These are phyloP conservation scores for Xenotilapia flavipinnis DNA, from an alignment of 2,113 vertebrate genomes.

Conservation along the genomic window DNA sequence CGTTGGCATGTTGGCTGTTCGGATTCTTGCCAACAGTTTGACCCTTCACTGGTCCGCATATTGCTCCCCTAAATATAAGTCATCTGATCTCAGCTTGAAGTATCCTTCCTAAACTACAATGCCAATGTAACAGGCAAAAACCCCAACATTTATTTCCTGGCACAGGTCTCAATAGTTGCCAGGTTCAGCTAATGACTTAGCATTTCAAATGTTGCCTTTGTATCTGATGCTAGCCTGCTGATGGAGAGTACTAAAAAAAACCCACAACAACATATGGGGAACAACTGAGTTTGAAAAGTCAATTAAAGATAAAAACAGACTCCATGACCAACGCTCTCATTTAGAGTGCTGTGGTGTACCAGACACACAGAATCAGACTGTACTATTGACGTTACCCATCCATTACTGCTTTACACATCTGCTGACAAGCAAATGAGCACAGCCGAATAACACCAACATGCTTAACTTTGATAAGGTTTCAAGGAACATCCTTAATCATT, in stretches of 20 bases:
- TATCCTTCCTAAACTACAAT: accelerated
- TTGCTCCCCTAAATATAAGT: background rate
- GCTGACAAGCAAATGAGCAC: background rate
- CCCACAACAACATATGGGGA: background rate
- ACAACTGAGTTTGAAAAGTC: background rate
- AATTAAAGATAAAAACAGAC: background rate
- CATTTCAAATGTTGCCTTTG: background rate
- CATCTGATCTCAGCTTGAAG: background rate
- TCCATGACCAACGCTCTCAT: background rate
- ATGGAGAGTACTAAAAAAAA: background rate
- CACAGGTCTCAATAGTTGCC: background rate
- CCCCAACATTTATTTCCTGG: accelerated
- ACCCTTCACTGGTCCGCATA: background rate
- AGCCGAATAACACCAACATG: background rate
- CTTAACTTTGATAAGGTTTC: background rate
- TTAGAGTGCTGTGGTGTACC: background rate
- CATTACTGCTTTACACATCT: background rate
- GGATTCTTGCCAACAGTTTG: background rate
- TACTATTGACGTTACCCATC: background rate
- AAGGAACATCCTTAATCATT: background rate
- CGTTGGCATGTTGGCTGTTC: background rate
- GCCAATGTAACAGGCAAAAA: background rate
- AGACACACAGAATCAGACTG: background rate
- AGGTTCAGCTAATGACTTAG: background rate
- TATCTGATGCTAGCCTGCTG: background rate